Conservation (phyloP, 2,113 vertebrate genomes). For the Ivindomyrus marchei region DNA sequence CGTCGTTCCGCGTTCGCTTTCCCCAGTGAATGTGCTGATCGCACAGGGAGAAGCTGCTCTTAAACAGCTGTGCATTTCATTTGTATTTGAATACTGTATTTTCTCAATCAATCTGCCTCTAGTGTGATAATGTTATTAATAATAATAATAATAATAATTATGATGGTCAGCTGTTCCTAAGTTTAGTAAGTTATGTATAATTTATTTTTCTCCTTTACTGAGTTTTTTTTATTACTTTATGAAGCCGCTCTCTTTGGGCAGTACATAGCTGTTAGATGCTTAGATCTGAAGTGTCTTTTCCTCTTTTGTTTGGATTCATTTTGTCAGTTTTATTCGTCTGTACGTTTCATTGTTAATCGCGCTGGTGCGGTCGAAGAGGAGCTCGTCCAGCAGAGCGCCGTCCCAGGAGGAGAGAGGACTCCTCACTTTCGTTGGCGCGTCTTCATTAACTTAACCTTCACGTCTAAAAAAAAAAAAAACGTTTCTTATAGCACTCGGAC, state of each 20-base stretch:
- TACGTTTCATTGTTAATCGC: constrained; percentile 68
- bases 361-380: constrained; percentile 59
- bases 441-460: constrained; percentile 62
- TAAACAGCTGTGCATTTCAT: constrained; percentile 77
- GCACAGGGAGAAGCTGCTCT: constrained; percentile 68
- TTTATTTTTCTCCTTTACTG: constrained; percentile 80
- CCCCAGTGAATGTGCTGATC: constrained; percentile 61
- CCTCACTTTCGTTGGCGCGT: constrained; percentile 56
- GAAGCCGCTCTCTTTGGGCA: constrained; percentile 71
- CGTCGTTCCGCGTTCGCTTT: constrained; percentile 22
- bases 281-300: constrained; percentile 65
- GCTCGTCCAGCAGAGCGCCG: constrained; percentile 68
- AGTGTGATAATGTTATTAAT: constrained; percentile 90
- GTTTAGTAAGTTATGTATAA: constrained; percentile 99
- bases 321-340: constrained; percentile 53
- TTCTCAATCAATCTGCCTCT: constrained; percentile 91
- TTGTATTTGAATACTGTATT: constrained; percentile 87
- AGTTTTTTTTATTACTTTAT: constrained; percentile 74
- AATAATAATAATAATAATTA: constrained; percentile 90
- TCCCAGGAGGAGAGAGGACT: constrained; percentile 43
- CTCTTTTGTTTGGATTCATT: constrained; percentile 58
- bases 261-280: constrained; percentile 82
- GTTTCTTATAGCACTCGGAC: constrained; percentile 90
- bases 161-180: constrained; percentile 85
- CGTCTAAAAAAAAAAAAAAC: constrained; percentile 55